Conservation (phyloP, 2,797 vertebrate genomes). For the Myotis myotis region DNA sequence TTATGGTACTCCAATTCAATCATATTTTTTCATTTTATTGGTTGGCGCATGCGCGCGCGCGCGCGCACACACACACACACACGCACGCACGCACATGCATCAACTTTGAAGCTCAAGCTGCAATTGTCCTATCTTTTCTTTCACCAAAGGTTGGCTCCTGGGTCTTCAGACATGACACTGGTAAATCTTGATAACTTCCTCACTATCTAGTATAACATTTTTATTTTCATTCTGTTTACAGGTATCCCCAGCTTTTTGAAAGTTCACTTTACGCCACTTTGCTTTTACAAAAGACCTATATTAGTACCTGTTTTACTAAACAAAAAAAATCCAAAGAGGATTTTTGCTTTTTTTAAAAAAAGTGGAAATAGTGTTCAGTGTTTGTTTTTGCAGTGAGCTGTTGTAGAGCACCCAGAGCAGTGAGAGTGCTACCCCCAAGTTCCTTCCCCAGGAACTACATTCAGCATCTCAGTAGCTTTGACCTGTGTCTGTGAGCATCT, state of each 20-base stretch:
- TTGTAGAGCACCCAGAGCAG: background rate
- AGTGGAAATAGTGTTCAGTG: background rate
- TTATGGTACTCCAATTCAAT: background rate
- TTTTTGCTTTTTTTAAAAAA: background rate
- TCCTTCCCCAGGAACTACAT: background rate
- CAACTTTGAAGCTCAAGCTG: background rate
- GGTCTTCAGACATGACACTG: background rate
- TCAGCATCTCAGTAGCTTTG: background rate
- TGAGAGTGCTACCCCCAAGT: background rate
- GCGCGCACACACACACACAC: fast-evolving
- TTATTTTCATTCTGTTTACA: background rate
- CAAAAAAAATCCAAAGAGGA: background rate
- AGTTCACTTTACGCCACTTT: background rate
- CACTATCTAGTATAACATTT: background rate
- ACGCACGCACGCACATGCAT: background rate
- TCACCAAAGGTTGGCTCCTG: background rate
- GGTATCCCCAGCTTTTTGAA: background rate
- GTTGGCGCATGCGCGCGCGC: fast-evolving
- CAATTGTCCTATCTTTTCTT: slow-evolving; percentile 18
- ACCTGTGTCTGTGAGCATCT: background rate
- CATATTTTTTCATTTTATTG: background rate
- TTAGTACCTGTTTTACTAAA: background rate
- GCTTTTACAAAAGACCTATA: background rate
- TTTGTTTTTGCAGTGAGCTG: background rate
- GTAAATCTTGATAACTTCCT: background rate